Evolutionary conservation across 2,113 vertebrate genomes (phyloP).

Genomic region (Zingel zingel): DNA sequence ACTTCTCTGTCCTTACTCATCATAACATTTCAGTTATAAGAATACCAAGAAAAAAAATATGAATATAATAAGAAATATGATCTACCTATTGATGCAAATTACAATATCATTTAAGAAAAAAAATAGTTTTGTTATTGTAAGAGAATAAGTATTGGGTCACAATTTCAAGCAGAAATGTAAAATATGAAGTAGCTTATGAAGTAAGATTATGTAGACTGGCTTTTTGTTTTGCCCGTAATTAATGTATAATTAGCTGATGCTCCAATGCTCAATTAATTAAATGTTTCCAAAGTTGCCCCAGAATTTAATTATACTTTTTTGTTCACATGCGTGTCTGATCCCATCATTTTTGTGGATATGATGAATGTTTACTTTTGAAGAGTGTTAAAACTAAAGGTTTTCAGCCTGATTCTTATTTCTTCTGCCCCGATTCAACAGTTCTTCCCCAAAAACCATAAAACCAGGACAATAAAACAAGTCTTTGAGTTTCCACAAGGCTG

Average conservation of each 20-base stretch:
- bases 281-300: background rate
- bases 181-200: background rate
- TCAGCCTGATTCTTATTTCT: background rate
- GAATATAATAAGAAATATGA: background rate
- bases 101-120: background rate
- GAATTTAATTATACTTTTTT: background rate
- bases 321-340: background rate
- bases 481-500: background rate
- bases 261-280: background rate
- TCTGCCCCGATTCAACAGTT: background rate
- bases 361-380: background rate
- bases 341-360: background rate
- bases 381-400: background rate
- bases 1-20: background rate
- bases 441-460: conserved; percentile 5
- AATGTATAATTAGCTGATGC: background rate
- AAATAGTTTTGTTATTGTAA: background rate
- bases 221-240: background rate
- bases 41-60: background rate
- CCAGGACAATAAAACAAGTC: background rate
- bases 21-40: background rate
- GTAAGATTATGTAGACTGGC: background rate
- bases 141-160: background rate
- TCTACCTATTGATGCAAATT: conserved; percentile 4
- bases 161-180: background rate